These are phyloP conservation scores for Masnerella sp. DNA, from an alignment of 2,888 invertebrate genomes.

Conservation along the genomic window DNA sequence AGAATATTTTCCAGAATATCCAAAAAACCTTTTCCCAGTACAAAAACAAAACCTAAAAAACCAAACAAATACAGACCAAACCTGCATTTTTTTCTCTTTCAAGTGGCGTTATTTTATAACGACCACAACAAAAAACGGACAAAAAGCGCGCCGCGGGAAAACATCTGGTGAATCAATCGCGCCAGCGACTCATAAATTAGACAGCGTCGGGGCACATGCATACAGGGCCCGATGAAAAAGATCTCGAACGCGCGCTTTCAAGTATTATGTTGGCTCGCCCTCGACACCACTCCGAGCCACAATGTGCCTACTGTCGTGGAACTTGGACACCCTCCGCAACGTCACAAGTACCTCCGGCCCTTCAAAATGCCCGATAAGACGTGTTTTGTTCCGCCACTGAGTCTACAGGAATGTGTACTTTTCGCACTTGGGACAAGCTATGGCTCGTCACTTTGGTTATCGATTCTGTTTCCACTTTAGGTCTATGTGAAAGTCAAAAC, in stretches of 20 bases:
- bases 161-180: too few relatives aligned
- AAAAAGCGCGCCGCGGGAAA: too few relatives aligned
- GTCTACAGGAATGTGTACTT: constrained; percentile 37
- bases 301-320: constrained; percentile 55
- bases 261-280: constrained; percentile 50
- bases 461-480: too few relatives aligned
- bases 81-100: too few relatives aligned
- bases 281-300: constrained; percentile 47
- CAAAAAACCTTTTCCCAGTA: too few relatives aligned
- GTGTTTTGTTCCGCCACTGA: constrained; percentile 34
- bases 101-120: too few relatives aligned
- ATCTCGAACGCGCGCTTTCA: constrained; percentile 48
- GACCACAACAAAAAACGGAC: too few relatives aligned
- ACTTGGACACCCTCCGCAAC: constrained; percentile 54
- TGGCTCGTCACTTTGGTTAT: neutral
- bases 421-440: constrained; percentile 25
- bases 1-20: too few relatives aligned
- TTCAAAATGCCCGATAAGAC: constrained; percentile 50
- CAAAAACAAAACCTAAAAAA: too few relatives aligned
- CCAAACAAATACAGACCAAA: too few relatives aligned
- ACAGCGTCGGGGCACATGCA: constrained; percentile 14
- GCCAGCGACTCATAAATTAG: too few relatives aligned
- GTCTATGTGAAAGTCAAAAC: too few relatives aligned
- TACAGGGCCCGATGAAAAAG: constrained; percentile 36
- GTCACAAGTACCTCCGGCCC: constrained; percentile 28